Evolutionary conservation across 2,888 invertebrate species (phyloP), one percentile per base, ranked within the genome.

Genomic region (Phania funesta): DNA sequence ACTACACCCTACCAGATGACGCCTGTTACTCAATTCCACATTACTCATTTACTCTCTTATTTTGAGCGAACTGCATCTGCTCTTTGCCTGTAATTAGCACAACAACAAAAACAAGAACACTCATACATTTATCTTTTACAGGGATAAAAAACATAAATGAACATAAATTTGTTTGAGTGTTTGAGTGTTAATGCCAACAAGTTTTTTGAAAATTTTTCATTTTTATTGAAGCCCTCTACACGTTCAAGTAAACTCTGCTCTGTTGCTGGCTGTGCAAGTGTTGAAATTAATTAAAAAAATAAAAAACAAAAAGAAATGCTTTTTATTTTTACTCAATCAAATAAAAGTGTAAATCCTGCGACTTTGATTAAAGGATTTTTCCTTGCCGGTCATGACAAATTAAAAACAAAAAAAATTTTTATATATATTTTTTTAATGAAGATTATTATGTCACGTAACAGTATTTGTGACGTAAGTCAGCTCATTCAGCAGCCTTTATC

Each of bases 1-100:
- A 18, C 75, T 75, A 75, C 48, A 29, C 24, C 13, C 67, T 22
- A 67, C 56, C 9, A 75, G 75, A 58, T 75, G 75, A 48, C 67
- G 58, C 67, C 22, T 16, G 22, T 24, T 13, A 18, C n/a, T n/a
- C n/a, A n/a, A 20, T 48, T 7, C 6, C 2, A 11, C 1, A 35
- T 16, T 38, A n/a, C n/a, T 18, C 3, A 38, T 58, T 7, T 16
- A 32, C 54, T 20, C 7, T 50, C 50, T 52, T 52, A 11, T 11
- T 4, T 18, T 35, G 16, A 54, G 18, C 0, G 3, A 24, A 48
- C 29, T 48, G 4, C 48, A 24, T 32, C 29, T 48, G 4, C 48
- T 48, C 48, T 48, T 48, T 46, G 11, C 18, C 9, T 13, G 4
- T 22, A 24, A 20, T 20, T 7, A 26, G 18, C 16, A 44, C 16